Conservation (phyloP, 2,113 vertebrate species). For the Cynoglossus semilaevis region DNA sequence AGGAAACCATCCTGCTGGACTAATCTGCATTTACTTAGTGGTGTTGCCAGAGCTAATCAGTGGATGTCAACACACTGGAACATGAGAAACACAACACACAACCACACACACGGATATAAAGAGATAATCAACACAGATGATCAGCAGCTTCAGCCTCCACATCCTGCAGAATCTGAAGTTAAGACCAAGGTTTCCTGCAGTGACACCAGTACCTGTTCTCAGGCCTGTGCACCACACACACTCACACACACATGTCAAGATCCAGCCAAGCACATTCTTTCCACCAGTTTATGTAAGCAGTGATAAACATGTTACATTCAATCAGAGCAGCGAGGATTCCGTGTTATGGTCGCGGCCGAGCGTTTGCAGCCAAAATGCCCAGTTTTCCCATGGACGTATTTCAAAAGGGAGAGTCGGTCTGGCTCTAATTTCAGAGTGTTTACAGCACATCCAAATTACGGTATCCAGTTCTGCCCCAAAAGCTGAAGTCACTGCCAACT, state of each 20-base stretch:
- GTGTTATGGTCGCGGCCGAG: constrained; percentile 22
- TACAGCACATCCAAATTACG: constrained; percentile 68
- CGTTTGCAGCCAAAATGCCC: constrained; percentile 24
- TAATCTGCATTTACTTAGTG: constrained; percentile 12
- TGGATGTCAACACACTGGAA: constrained; percentile 14
- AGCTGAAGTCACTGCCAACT: constrained; percentile 54
- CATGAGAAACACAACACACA: constrained; percentile 4
- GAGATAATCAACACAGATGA: neutral
- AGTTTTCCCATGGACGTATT: constrained; percentile 51
- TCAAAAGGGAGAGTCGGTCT: constrained; percentile 42
- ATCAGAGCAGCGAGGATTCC: constrained; percentile 47
- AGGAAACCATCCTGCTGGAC: constrained; percentile 38
- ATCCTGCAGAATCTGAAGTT: constrained; percentile 27
- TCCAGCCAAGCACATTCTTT: constrained; percentile 45
- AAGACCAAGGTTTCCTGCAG: constrained; percentile 15
- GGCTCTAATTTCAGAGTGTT: constrained; percentile 62
- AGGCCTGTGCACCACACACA: constrained; percentile 12
- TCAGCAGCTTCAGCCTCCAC: constrained; percentile 19
- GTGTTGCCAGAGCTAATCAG: constrained; percentile 47
- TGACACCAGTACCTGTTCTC: constrained; percentile 31
- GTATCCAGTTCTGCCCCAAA: constrained; percentile 54
- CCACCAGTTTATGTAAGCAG: constrained; percentile 59
- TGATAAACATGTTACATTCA: constrained; percentile 55
- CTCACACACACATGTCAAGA: no score
- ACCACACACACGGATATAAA: no score